A percentile compares a stretch with the other conserved stretches of the same genome.
phyloP scores from a whole-genome alignment of 2,797 vertebrate genomes.

The Pantherophis alleghaniensis region DNA sequence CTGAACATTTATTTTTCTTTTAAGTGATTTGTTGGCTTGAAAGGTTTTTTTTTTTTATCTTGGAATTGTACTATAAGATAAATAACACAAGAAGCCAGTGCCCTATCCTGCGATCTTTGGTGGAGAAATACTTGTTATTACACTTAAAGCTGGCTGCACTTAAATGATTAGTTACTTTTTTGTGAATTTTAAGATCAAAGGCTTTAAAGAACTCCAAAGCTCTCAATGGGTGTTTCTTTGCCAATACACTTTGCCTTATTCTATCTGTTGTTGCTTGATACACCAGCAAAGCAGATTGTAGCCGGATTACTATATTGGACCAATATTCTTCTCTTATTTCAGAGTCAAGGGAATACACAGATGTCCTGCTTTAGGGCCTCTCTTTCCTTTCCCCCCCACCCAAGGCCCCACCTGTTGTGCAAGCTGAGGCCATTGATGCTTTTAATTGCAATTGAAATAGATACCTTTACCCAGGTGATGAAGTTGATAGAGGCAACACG shows the following conservation, averaged over 20 bases:
- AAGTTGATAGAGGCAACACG: not conserved
- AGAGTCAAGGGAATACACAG: not conserved
- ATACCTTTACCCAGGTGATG: not conserved
- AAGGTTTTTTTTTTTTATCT: not conserved
- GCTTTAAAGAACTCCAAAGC: not conserved
- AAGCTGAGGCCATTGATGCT: not conserved
- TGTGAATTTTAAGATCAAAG: not conserved
- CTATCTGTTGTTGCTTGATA: not conserved
- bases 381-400: not conserved
- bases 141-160: not conserved
- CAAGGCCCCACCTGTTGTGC: not conserved
- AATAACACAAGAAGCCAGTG: not conserved
- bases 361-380: not conserved
- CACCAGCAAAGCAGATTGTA: conserved; percentile 6
- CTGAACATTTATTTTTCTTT: not conserved
- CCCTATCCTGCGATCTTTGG: no score
- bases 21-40: not conserved
- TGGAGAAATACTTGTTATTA: not conserved
- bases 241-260: not conserved
- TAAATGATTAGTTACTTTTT: not conserved
- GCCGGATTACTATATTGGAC: conserved; percentile 21
- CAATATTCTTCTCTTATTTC: not conserved
- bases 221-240: not conserved
- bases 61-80: not conserved
- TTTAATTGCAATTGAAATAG: not conserved